Percentiles rank a stretch among this genome's conserved stretches.
phyloP scores from a whole-genome alignment of 2,888 invertebrate species.

The Adelognathus sp. region DNA sequence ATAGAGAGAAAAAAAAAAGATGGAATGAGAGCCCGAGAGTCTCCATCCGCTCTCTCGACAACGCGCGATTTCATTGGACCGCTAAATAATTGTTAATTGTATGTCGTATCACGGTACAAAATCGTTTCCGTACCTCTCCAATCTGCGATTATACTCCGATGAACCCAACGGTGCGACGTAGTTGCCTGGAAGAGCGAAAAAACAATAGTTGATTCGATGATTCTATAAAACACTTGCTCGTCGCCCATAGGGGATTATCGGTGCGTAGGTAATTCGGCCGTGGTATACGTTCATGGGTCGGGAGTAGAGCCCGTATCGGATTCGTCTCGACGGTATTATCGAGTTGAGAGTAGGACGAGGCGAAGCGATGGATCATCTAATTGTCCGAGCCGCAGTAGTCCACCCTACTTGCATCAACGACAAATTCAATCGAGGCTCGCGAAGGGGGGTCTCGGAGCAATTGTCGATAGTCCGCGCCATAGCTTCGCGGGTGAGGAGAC shows the following conservation, averaged over 20 bases:
- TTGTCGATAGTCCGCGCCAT: slow-evolving; percentile 51
- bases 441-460: slow-evolving; percentile 49
- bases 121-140: neutral
- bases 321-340: neutral
- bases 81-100: neutral
- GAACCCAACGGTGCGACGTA: neutral
- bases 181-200: slow-evolving; percentile 5
- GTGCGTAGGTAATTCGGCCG: slow-evolving; percentile 12
- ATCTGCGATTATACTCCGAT: neutral
- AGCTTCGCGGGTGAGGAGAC: slow-evolving; percentile 55
- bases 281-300: too few species aligned
- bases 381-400: slow-evolving; percentile 45
- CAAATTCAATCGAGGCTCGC: slow-evolving; percentile 56
- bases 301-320: too few species aligned
- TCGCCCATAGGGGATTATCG: slow-evolving; percentile 22
- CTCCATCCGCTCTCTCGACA: neutral
- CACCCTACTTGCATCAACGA: slow-evolving; percentile 23
- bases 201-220: slow-evolving; percentile 30
- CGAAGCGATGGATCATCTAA: slow-evolving; percentile 50
- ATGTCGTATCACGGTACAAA: neutral
- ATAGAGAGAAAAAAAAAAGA: slow-evolving; percentile 1
- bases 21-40: slow-evolving; percentile 10
- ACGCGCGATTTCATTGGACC: neutral
- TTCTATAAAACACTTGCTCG: slow-evolving; percentile 29
- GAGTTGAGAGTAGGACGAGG: neutral